These are phyloP conservation scores for Epinephelus cyanopodus DNA, from an alignment of 2,113 vertebrate genomes.

Conservation along the genomic window DNA sequence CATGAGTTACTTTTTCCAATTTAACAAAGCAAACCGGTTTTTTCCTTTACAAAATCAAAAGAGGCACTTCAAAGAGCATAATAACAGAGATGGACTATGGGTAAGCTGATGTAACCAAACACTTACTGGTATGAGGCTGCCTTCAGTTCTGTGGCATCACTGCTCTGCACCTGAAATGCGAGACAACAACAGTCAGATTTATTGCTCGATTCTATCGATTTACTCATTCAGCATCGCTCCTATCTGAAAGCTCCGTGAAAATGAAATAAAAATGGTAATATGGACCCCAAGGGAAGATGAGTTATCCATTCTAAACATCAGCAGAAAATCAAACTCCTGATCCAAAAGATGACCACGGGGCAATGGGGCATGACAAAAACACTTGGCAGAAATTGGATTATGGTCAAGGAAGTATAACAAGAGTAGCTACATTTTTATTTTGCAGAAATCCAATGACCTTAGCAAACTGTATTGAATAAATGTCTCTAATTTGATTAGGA, in stretches of 20 bases:
- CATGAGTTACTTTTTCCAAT: slow-evolving; percentile 49
- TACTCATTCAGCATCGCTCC: slow-evolving; percentile 61
- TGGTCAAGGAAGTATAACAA: slow-evolving; percentile 25
- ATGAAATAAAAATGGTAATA: slow-evolving; percentile 76
- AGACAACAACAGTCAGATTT: slow-evolving; percentile 76
- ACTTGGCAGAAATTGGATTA: slow-evolving; percentile 49
- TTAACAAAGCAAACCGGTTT: slow-evolving; percentile 51
- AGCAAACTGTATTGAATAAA: slow-evolving; percentile 15
- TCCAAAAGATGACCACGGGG: slow-evolving; percentile 45
- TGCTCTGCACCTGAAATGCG: slow-evolving; percentile 84
- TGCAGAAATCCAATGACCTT: slow-evolving; percentile 27
- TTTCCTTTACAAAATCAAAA: slow-evolving; percentile 24
- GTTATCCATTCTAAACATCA: slow-evolving; percentile 61
- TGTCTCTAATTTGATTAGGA: background rate
- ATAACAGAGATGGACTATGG: slow-evolving; percentile 24
- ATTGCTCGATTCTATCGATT: slow-evolving; percentile 64
- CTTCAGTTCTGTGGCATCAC: slow-evolving; percentile 87
- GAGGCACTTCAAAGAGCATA: slow-evolving; percentile 41
- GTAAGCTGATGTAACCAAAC: slow-evolving; percentile 38
- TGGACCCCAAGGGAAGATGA: slow-evolving; percentile 36
- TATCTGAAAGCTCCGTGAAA: slow-evolving; percentile 56
- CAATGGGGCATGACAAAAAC: slow-evolving; percentile 43
- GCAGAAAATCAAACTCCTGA: slow-evolving; percentile 57
- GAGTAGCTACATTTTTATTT: slow-evolving; percentile 14
- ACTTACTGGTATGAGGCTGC: slow-evolving; percentile 84